These are phyloP conservation scores for Candoia aspera DNA, from an alignment of 2,113 vertebrate genomes.

Conservation along the genomic window DNA sequence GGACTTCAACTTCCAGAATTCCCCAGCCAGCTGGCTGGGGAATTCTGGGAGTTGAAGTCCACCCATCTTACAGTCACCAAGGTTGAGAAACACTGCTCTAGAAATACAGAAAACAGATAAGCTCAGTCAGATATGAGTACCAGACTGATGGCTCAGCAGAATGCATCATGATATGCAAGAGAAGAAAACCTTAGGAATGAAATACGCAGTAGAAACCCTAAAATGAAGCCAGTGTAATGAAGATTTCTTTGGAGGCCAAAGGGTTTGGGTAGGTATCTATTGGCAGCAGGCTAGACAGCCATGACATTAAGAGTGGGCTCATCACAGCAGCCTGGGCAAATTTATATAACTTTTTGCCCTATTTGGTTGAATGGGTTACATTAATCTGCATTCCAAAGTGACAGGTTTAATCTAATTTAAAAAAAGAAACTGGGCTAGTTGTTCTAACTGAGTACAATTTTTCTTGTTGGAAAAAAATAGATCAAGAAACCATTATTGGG, in stretches of 20 bases:
- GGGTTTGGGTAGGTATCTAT: background rate
- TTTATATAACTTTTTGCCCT: background rate
- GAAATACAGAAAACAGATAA: background rate
- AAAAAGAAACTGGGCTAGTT: background rate
- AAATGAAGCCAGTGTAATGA: background rate
- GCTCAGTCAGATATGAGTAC: too few relatives aligned
- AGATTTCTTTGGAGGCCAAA: background rate
- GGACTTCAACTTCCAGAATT: too few relatives aligned
- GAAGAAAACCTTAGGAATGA: background rate
- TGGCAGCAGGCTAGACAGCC: background rate
- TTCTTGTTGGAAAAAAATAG: background rate
- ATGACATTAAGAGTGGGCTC: background rate
- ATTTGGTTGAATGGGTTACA: background rate
- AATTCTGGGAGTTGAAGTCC: too few relatives aligned
- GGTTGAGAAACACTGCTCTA: too few relatives aligned
- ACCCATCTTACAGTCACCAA: too few relatives aligned
- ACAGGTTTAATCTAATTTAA: background rate
- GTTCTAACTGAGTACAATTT: background rate
- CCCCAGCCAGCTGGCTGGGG: too few relatives aligned
- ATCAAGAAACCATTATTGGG: background rate
- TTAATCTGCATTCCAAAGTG: background rate
- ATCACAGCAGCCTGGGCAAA: background rate
- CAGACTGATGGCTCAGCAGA: background rate
- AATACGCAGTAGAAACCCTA: background rate
- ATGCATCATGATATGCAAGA: background rate